Conservation (phyloP, 1,140 invertebrate genomes). For the Probaryconus sp. region DNA sequence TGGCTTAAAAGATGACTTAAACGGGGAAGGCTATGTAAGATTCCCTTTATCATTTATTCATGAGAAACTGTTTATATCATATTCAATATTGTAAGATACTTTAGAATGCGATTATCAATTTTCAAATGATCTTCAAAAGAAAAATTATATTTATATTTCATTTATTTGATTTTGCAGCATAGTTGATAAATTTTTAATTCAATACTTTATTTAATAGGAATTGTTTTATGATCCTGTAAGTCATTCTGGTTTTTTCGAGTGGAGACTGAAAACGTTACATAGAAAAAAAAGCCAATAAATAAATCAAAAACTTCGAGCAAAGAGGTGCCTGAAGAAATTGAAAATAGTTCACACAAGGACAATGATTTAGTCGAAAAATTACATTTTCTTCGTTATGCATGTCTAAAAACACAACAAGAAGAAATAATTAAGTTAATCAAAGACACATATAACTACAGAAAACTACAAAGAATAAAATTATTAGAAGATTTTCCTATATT, state of each 20-base stretch:
- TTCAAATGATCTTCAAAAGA: no score
- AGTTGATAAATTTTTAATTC: no score
- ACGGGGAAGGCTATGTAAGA: no score
- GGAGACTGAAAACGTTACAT: conserved; percentile 11
- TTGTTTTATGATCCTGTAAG: conserved; percentile 3
- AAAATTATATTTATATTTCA: no score
- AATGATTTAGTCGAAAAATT: conserved; percentile 1
- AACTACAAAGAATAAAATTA: neutral
- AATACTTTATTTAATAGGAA: conserved; percentile 4
- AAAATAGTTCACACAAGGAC: no score
- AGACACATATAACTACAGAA: neutral
- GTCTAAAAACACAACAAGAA: neutral
- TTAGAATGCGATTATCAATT: no score
- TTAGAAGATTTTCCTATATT: neutral
- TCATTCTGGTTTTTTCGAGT: conserved; percentile 5
- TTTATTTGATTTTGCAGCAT: no score
- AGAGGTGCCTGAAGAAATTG: neutral
- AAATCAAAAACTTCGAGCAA: neutral
- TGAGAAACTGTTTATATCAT: no score
- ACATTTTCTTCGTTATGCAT: neutral
- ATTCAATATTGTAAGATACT: no score
- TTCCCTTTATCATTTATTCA: no score
- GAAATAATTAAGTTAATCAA: neutral
- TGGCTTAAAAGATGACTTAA: no score
- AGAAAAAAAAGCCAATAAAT: neutral